A percentile compares a stretch with the other conserved stretches of the same genome.
Conservation (phyloP, 53 echinoderm and acorn worm species). For the Antedon mediterranea region DNA sequence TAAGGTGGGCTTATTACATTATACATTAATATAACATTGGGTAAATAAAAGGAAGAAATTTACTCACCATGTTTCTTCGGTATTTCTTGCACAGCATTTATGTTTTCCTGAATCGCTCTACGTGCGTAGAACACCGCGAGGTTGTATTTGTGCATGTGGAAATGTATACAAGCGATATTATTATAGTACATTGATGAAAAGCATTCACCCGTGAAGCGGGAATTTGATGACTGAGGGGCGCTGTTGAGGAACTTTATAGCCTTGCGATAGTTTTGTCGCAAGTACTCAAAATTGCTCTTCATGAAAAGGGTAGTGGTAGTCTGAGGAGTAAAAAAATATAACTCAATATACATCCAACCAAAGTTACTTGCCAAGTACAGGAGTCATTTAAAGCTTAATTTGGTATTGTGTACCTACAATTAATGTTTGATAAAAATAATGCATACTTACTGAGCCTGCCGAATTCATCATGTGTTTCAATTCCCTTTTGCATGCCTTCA, state of each 20-base stretch:
- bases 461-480: conserved; percentile 76
- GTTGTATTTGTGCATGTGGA: conserved; percentile 91
- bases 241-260: conserved; percentile 96
- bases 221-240: conserved; percentile 46
- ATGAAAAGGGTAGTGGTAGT: conserved; percentile 63
- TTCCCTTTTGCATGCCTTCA: conserved; percentile 89
- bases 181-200: conserved; percentile 88
- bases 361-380: no score
- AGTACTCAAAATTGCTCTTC: conserved; percentile 95
- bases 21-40: no score
- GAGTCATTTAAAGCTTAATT: neutral
- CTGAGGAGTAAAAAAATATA: conserved; percentile 13
- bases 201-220: conserved; percentile 65
- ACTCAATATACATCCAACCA: no score
- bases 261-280: conserved; percentile 85
- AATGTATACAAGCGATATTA: conserved; percentile 70
- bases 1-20: no score
- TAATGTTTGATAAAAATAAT: neutral
- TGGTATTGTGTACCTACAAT: neutral
- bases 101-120: conserved; percentile 71
- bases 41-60: no score
- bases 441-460: conserved; percentile 56
- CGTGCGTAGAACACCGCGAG: conserved; percentile 74
- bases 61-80: conserved; percentile 59
- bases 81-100: conserved; percentile 52